Percentiles rank a stretch among this genome's conserved stretches.
Evolutionary conservation across 2,113 vertebrate genomes (phyloP).

Genomic region (Neomonachus schauinslandi): DNA sequence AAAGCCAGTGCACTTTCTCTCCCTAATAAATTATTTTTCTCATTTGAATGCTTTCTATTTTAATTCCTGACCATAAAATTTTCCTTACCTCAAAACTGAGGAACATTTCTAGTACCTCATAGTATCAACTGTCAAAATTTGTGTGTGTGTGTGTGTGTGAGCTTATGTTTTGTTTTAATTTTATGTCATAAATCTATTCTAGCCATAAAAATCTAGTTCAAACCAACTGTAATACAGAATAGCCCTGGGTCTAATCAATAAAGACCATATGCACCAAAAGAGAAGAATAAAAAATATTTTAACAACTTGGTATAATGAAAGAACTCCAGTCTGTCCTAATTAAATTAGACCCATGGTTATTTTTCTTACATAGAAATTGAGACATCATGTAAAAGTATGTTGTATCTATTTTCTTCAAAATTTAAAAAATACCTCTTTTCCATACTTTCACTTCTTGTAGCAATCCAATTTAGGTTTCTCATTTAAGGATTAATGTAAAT

Average conservation of each 20-base stretch:
- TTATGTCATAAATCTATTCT: background rate
- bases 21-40: background rate
- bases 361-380: background rate
- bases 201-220: constrained; percentile 7
- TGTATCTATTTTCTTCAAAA: background rate
- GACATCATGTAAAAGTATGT: background rate
- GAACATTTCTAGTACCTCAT: background rate
- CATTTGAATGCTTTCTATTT: background rate
- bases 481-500: background rate
- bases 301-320: background rate
- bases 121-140: background rate
- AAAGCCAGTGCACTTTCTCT: background rate
- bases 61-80: background rate
- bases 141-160: background rate
- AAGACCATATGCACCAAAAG: background rate
- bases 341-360: background rate
- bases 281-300: background rate
- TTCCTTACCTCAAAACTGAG: background rate
- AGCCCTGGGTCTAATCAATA: background rate
- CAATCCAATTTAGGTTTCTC: background rate
- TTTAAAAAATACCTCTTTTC: background rate
- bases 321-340: background rate
- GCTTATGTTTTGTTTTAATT: background rate
- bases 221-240: background rate
- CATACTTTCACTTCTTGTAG: background rate